These are phyloP conservation scores for Prietella phreatophila DNA, from an alignment of 2,113 vertebrate genomes.

Conservation along the genomic window DNA sequence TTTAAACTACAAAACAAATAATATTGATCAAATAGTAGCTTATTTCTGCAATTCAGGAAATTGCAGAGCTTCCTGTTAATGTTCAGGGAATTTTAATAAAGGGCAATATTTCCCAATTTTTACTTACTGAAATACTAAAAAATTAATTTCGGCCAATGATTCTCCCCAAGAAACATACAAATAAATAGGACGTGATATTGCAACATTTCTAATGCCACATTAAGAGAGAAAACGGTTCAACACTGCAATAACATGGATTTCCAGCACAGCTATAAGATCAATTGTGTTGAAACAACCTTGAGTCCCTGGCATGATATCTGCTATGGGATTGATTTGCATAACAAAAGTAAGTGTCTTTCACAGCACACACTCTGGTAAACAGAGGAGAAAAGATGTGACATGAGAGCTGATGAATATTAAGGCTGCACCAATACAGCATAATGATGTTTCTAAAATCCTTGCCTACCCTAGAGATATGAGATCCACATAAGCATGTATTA, in stretches of 20 bases:
- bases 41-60: background rate
- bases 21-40: constrained; percentile 10
- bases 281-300: constrained; percentile 64
- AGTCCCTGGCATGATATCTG: constrained; percentile 60
- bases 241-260: constrained; percentile 11
- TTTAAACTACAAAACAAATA: constrained; percentile 52
- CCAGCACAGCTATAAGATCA: constrained; percentile 26
- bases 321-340: constrained; percentile 61
- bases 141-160: constrained; percentile 21
- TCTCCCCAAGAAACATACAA: background rate
- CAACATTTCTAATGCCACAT: constrained; percentile 4
- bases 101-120: background rate
- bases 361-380: constrained; percentile 53
- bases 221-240: constrained; percentile 18
- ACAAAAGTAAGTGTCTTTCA: constrained; percentile 60
- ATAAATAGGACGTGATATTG: constrained; percentile 2
- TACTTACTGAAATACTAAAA: constrained; percentile 27
- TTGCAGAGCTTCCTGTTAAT: background rate
- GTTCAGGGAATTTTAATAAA: constrained; percentile 15
- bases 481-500: constrained; percentile 34
- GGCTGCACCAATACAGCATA: constrained; percentile 23
- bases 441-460: constrained; percentile 27
- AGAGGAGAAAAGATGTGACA: constrained; percentile 30
- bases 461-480: constrained; percentile 23
- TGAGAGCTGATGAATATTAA: constrained; percentile 40